Percentiles rank a stretch among this genome's conserved stretches.
Evolutionary conservation across 2,113 vertebrate species (phyloP).

Genomic region (Vombatus ursinus): DNA sequence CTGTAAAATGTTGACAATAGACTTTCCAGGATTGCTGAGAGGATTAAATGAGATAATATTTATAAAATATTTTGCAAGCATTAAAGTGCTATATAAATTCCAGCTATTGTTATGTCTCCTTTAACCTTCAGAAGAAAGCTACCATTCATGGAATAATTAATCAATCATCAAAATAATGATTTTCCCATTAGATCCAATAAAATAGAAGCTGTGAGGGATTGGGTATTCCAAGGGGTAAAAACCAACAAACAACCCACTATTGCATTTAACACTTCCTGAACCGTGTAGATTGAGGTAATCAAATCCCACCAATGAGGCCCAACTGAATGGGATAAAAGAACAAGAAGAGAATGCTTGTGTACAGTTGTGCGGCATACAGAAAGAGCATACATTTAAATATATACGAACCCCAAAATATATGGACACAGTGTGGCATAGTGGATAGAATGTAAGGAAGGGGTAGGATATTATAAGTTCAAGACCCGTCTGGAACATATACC

Average conservation of each 20-base stretch:
- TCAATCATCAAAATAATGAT: conserved; percentile 33
- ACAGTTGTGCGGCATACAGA: neutral
- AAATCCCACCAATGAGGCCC: neutral
- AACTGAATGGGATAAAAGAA: neutral
- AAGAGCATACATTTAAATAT: neutral
- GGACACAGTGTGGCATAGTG: neutral
- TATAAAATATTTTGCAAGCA: neutral
- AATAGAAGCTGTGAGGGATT: neutral
- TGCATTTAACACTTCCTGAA: conserved; percentile 3
- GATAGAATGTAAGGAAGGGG: neutral
- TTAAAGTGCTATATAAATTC: neutral
- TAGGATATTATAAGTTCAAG: neutral
- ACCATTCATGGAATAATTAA: neutral
- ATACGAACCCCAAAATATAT: neutral
- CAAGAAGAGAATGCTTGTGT: neutral
- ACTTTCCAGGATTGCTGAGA: neutral
- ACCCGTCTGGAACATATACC: neutral
- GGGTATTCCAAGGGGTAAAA: neutral
- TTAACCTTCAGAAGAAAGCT: neutral
- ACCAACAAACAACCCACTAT: neutral
- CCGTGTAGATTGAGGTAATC: neutral
- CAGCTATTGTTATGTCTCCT: neutral
- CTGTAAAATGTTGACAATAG: neutral
- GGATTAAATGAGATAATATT: neutral
- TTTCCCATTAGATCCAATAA: conserved; percentile 20